phyloP scores from a whole-genome alignment of 1,140 invertebrate species.

The Vollenhovia emeryi region DNA sequence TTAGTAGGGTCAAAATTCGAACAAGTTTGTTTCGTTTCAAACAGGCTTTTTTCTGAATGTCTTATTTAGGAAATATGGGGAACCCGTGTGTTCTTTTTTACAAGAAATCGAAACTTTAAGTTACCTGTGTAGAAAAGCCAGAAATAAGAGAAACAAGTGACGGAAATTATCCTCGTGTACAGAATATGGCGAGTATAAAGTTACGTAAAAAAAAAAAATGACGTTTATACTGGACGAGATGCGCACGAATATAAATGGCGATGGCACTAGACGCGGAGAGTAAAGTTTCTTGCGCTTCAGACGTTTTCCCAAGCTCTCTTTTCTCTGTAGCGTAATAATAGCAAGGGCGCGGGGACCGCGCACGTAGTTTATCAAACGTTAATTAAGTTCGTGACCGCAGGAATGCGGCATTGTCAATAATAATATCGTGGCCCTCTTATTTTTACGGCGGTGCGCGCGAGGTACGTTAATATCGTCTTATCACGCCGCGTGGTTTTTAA shows the following conservation, averaged over 20 bases:
- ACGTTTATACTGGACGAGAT: neutral
- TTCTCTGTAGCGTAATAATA: neutral
- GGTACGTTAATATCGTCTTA: conserved; percentile 21
- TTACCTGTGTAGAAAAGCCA: neutral
- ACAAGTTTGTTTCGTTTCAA: no score
- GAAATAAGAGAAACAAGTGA: neutral
- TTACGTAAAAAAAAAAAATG: conserved; percentile 32
- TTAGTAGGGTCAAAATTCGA: no score
- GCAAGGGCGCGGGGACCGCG: neutral
- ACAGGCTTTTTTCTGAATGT: no score
- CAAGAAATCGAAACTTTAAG: neutral
- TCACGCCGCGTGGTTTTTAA: conserved; percentile 39
- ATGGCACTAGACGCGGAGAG: conserved; percentile 6
- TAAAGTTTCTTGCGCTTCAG: neutral
- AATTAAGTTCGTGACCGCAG: conserved; percentile 29
- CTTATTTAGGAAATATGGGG: neutral
- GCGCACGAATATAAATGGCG: conserved; percentile 16
- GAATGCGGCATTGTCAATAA: conserved; percentile 34
- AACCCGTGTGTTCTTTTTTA: neutral
- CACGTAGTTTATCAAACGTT: conserved; percentile 29
- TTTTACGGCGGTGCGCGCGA: neutral
- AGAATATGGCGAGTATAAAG: neutral
- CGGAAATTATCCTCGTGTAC: neutral
- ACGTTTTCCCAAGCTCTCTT: neutral
- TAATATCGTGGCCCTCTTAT: neutral